Base-by-base conservation (phyloP, 2,797 vertebrate species). In the Malacoraja senta region DNA sequence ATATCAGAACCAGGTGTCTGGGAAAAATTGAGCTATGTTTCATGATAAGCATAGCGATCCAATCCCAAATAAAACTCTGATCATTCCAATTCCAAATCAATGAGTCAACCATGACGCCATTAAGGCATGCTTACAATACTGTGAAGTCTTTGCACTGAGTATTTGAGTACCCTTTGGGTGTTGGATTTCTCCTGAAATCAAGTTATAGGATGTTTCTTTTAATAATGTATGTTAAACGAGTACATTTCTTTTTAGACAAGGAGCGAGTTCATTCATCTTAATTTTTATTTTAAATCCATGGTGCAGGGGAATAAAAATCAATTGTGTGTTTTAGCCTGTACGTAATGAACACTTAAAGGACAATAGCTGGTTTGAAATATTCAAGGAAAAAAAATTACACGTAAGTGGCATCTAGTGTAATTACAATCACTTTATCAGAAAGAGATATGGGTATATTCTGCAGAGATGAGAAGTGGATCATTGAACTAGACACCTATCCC, bases 171-270 rank as follows among this genome's bases (percentile, higher is more conserved):
- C 71, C 68, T 35, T 92, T 74, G 90, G 38, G 71, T 76, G 90
- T 92, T 92, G 90, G 71, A 92, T 76, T 88, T 92, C 68, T 91
- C 68, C 38, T 92, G 90, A 72, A 92, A 92, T 92, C 3, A 92
- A 92, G 72, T 76, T 74, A 92, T 76, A 92, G 71, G 90, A 92
- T 79, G 78, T 38, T 38, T 74, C 35, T 44, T 58, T 92, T 76
- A 72, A 44, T 72, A 38, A 91, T 32, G 68, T 12, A 72, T 3
- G 71, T 76, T 92, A 29, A 9, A 26, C 32, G 68, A 76, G 13
- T 29, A 15, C 2, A 8, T 92, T 92, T 76, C 90, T 92, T 91
- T 91, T 53, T 17, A 58, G 90, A 38, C 90, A 92, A 38, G 88
- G 88, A 91, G 65, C 88, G 74, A 38, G 8, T n/a, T 92, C 44